Conservation (phyloP, 1,140 invertebrate species). For the Bombus difficillimus region DNA sequence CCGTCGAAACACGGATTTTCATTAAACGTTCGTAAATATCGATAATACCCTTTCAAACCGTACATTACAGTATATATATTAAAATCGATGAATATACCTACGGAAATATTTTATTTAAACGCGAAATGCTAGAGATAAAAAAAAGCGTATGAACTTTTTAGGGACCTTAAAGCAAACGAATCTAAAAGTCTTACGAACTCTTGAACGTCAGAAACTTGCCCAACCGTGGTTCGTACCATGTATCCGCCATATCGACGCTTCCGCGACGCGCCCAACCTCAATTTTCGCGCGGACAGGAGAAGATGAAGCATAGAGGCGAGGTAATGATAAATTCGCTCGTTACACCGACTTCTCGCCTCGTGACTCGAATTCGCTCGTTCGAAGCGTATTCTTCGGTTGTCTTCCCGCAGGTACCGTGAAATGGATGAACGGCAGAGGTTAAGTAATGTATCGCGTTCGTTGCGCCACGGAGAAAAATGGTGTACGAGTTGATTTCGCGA, state of each 20-base stretch:
- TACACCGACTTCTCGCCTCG: constrained; percentile 2
- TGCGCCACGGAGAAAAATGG: not conserved
- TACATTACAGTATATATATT: not conserved
- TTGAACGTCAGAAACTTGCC: too few relatives aligned
- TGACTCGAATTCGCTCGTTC: not conserved
- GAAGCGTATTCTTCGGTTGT: not conserved
- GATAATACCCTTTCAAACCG: too few relatives aligned
- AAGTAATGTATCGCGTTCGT: constrained; percentile 1
- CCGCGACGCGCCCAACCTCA: too few relatives aligned
- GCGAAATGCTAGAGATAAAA: too few relatives aligned
- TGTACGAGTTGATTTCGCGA: not conserved
- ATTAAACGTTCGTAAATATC: constrained; percentile 15
- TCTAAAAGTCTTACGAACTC: fast-evolving
- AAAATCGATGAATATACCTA: not conserved
- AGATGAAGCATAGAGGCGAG: not conserved
- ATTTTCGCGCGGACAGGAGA: not conserved
- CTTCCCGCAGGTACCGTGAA: not conserved
- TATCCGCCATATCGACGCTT: too few relatives aligned
- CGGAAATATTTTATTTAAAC: too few relatives aligned
- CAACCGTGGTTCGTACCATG: too few relatives aligned
- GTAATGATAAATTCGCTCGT: constrained; percentile 2
- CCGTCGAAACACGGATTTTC: not conserved
- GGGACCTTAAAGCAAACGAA: too few relatives aligned
- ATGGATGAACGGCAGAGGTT: constrained; percentile 4
- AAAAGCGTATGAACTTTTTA: fast-evolving